Evolutionary conservation across 92 coral and sea anemone genomes (phyloP).

Genomic region (Siderastrea siderea): DNA sequence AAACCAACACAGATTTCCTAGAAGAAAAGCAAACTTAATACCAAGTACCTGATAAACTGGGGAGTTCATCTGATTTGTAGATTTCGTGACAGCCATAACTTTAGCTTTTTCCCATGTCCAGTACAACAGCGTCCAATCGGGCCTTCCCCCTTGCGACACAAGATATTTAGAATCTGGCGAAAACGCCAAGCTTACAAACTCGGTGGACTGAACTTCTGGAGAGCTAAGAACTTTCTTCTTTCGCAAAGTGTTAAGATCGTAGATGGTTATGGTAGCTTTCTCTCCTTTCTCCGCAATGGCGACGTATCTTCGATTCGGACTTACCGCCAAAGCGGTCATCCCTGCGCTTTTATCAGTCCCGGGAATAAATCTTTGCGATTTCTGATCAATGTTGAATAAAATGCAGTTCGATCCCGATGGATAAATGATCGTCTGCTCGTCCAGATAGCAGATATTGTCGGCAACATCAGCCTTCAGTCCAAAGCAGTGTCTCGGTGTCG

Average conservation of each 20-base stretch:
- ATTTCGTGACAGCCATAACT: conserved; percentile 97
- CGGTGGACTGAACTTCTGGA: conserved; percentile 89
- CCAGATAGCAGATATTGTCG: conserved; percentile 95
- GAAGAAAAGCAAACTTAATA: not conserved
- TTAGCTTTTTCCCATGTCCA: conserved; percentile 99
- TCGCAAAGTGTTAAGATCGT: conserved; percentile 96
- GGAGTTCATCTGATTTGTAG: conserved; percentile 93
- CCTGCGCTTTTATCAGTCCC: conserved; percentile 98
- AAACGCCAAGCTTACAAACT: conserved; percentile 98
- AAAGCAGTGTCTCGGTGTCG: conserved; percentile 95
- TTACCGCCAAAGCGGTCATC: conserved; percentile 97
- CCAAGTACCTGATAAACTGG: conserved; percentile 95
- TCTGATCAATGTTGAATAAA: conserved; percentile 97
- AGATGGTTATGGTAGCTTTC: conserved; percentile 94
- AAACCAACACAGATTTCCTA: too few relatives aligned
- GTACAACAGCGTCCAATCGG: conserved; percentile 97
- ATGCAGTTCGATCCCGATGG: conserved; percentile 99
- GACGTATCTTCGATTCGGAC: conserved; percentile 97
- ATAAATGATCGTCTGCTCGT: conserved; percentile 98
- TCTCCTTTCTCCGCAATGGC: conserved; percentile 98
- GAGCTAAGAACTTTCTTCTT: conserved; percentile 94
- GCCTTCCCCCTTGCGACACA: conserved; percentile 97
- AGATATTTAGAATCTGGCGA: conserved; percentile 99
- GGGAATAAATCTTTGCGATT: conserved; percentile 98
- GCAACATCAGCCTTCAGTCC: conserved; percentile 98